Conservation (phyloP, 2,113 vertebrate species). For the Zingel zingel region DNA sequence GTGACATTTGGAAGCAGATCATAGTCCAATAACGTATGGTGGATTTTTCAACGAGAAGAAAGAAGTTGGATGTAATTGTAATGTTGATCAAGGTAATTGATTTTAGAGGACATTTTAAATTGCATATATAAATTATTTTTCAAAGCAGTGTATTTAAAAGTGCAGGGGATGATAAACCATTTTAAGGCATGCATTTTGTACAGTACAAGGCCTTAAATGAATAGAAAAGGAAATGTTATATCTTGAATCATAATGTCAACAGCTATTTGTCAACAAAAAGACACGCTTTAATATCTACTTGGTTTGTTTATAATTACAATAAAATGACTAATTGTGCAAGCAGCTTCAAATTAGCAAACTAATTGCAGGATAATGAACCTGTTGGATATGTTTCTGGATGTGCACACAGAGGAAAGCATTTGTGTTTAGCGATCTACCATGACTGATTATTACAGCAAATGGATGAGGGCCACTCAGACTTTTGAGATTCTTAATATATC, state of each 20-base stretch:
- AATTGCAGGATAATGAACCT: conserved; percentile 21
- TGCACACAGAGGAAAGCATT: neutral
- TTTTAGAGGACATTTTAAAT: neutral
- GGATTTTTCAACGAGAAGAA: neutral
- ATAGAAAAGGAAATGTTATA: neutral
- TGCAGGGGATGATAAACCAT: neutral
- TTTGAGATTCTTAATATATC: conserved; percentile 3
- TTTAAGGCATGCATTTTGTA: neutral
- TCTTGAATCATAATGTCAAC: neutral
- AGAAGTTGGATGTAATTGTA: neutral
- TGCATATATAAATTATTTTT: neutral
- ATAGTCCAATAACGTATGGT: neutral
- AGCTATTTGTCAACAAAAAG: neutral
- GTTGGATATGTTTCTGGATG: neutral
- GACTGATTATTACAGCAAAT: conserved; percentile 1
- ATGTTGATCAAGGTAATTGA: neutral
- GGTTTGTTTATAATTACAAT: conserved; percentile 12
- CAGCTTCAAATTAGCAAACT: neutral
- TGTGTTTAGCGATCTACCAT: neutral
- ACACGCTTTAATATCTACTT: neutral
- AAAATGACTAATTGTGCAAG: conserved; percentile 11
- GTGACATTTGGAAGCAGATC: neutral
- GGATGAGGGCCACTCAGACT: neutral
- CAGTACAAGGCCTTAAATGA: neutral
- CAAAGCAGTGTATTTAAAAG: no score